These are phyloP conservation scores for Lipophrys pholis DNA, from an alignment of 2,113 vertebrate genomes.

Conservation along the genomic window DNA sequence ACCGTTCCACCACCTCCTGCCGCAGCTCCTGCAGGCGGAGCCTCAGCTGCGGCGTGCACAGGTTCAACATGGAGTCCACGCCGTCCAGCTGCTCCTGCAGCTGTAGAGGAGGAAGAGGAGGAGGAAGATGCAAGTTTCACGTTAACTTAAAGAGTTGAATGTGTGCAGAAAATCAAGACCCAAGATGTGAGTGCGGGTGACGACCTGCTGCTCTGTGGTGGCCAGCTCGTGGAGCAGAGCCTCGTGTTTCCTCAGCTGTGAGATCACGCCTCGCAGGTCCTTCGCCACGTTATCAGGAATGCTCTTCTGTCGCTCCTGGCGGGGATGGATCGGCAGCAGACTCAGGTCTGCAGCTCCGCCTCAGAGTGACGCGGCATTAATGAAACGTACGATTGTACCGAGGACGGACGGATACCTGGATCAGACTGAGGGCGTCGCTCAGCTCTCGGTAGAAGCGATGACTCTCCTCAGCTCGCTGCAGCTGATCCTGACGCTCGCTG, in stretches of 20 bases:
- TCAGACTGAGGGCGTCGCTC: constrained; percentile 83
- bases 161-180: too few species aligned
- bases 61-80: constrained; percentile 68
- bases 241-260: constrained; percentile 87
- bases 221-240: constrained; percentile 84
- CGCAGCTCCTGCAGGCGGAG: constrained; percentile 80
- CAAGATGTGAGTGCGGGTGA: too few species aligned
- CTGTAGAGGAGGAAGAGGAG: constrained; percentile 78
- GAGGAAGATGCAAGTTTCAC: background rate
- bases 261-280: constrained; percentile 84
- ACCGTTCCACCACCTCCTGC: constrained; percentile 83
- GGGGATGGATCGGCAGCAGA: too few species aligned
- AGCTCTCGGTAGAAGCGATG: constrained; percentile 86
- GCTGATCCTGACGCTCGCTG: constrained; percentile 72
- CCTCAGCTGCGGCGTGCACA: constrained; percentile 72
- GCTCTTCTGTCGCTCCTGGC: constrained; percentile 87
- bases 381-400: too few species aligned
- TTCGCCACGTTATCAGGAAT: constrained; percentile 87
- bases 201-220: constrained; percentile 75
- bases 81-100: constrained; percentile 87
- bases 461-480: constrained; percentile 80
- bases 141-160: too few species aligned
- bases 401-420: constrained; percentile 84
- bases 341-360: too few species aligned
- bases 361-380: too few species aligned